Evolutionary conservation across 2,888 invertebrate genomes (phyloP).

Genomic region (Julus scandinavius): DNA sequence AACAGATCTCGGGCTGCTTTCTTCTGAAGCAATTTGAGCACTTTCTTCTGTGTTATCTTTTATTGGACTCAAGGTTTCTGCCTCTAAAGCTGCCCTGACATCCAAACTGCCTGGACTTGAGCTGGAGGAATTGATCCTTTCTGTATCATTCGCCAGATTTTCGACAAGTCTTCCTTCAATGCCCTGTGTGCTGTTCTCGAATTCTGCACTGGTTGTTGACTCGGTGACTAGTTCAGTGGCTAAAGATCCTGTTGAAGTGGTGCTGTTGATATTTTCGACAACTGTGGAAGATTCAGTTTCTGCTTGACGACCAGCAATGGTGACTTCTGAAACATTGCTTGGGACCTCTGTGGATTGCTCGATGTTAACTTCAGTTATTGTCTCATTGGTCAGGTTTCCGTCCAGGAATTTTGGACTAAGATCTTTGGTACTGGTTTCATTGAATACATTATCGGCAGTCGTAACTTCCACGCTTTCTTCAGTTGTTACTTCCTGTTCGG

Average conservation of each 20-base stretch:
- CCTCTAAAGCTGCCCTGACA: background rate
- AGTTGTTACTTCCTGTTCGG: background rate
- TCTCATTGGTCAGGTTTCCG: background rate
- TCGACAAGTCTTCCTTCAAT: background rate
- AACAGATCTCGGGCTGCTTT: slow-evolving; percentile 4
- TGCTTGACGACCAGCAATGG: background rate
- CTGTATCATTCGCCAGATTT: background rate
- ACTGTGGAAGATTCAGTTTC: background rate
- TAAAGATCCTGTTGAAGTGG: background rate
- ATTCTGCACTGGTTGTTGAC: background rate
- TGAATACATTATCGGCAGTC: background rate
- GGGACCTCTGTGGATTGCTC: background rate
- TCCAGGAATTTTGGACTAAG: background rate
- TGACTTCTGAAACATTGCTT: background rate
- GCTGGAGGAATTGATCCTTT: background rate
- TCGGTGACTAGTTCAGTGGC: background rate
- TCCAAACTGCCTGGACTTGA: background rate
- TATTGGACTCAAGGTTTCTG: slow-evolving; percentile 2
- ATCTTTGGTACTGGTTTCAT: background rate
- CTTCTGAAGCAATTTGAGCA: background rate
- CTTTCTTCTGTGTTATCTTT: background rate
- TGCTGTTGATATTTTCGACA: background rate
- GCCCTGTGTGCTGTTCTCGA: background rate
- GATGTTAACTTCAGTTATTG: background rate
- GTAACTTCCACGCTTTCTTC: background rate